Base-by-base conservation (phyloP, 2,888 invertebrate species). In the Sinodicranocentrus sp. region DNA sequence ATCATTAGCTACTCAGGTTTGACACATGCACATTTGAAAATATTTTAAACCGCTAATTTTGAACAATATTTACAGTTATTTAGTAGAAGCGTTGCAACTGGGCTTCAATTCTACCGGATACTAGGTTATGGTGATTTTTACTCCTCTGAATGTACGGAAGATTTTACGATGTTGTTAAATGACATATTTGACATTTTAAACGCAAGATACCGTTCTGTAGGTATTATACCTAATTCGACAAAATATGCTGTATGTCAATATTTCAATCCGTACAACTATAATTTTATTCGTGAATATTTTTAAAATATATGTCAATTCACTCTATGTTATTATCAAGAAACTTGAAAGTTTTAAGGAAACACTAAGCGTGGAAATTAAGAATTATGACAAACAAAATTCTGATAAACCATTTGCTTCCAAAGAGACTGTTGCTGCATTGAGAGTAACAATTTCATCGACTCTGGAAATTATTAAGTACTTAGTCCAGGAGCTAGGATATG, bases 81-180 rank as follows among this genome's bases (percentile, higher is more conserved):
- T n/a, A 61, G 61, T n/a, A 6, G 61, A 33, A 61, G 17, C n/a
- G 28, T 28, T 2, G 61, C 61, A 61, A 61, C 61, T n/a, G 61
- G 61, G 5, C 2, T 61, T 2, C n/a, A 15, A 8, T 25, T 61
- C 26, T 61, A 61, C n/a, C 3, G 61, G n/a, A n/a, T 6, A 2
- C 5, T 61, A 15, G 33, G 33, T n/a, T 25, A n/a, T 3, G 3
- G 5, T 2, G 61, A 61, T 10, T 28, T 61, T 17, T 10, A 10
- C 5, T 26, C 10, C 2, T 61, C 61, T n/a, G 28, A 61, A 61
- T 26, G 26, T 5, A 61, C 61, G 1, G 28, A 61, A 61, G 19
- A 25, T 3, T 61, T 61, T 15, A 61, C 61, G 3, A 5, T 26
- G 1, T 6, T 10, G n/a, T 6, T 61, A 19, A 61, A 61, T 17